Evolutionary conservation across 2,888 invertebrate species (phyloP), one percentile per base, ranked within the genome.

Genomic region (Cryptocheilus praepositus): DNA sequence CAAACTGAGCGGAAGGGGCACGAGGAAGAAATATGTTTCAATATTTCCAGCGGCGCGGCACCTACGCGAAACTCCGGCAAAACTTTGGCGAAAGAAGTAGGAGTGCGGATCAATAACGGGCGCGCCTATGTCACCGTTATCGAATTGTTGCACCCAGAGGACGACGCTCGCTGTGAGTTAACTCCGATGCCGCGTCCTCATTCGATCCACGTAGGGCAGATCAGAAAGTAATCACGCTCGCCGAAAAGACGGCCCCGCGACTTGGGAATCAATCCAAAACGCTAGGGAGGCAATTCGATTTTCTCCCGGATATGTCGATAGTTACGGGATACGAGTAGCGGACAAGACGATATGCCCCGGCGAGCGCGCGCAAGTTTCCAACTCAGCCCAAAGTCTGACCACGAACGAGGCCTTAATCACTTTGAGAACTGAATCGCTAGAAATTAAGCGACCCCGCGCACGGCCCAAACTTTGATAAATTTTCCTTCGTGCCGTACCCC

Each of bases 211-310:
- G 84, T 84, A 83, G 75, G 64, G 66, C 73, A 74, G 81, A 84
- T 84, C 80, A 85, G 83, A 82, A 85, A 82, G 82, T 84, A 85
- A 86, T 86, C 84, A 82, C 77, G 76, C 68, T 64, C 61, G 67
- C 67, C 68, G 67, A 73, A 79, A 77, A 74, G 74, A 72, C 66
- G 68, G 73, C 78, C 73, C n/a, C 65, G 73, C 76, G 71, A 70
- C 68, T 36, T 77, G 74, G 76, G 80, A 83, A 85, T 85, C 81
- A 83, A 84, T 85, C 80, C 75, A 74, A 81, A 79, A 83, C 82
- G 83, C 80, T 82, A 70, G 63, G 73, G 64, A 77, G 72, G 80
- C 80, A 81, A 83, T 81, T 84, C 81, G 77, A 85, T 83, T 82
- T 83, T 73, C 74, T 55, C 52, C 55, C 49, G 57, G 61, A 64